Evolutionary conservation across 2,113 vertebrate species (phyloP).

Genomic region (Psophia crepitans): DNA sequence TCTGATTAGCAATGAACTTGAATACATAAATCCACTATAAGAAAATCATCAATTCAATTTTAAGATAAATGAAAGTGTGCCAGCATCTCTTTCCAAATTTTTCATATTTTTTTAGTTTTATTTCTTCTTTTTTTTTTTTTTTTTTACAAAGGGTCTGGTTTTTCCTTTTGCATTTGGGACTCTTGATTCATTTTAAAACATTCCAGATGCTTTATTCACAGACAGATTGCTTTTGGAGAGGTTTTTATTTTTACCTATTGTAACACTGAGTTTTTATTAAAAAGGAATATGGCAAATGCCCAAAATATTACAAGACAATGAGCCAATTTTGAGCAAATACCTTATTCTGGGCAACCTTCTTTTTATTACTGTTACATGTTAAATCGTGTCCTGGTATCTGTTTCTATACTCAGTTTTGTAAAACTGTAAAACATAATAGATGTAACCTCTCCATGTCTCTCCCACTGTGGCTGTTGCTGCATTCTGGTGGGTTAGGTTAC

Average conservation of each 20-base stretch:
- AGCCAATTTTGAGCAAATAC: neutral
- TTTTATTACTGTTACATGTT: conserved; percentile 13
- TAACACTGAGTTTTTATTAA: conserved; percentile 20
- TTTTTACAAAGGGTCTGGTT: neutral
- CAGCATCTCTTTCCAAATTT: neutral
- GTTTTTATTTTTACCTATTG: neutral
- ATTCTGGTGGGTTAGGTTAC: conserved; percentile 50
- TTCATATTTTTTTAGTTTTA: neutral
- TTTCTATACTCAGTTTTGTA: conserved; percentile 35
- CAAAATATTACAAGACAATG: neutral
- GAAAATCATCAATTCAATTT: neutral
- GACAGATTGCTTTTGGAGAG: neutral
- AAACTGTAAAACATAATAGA: conserved; percentile 47
- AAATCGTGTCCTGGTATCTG: conserved; percentile 42
- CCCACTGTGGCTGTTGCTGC: conserved; percentile 47
- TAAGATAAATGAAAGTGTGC: neutral
- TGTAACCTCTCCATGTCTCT: conserved; percentile 50
- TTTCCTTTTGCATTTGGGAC: neutral
- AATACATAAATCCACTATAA: neutral
- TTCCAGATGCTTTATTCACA: conserved; percentile 36
- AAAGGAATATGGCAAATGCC: neutral
- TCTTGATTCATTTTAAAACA: conserved; percentile 13
- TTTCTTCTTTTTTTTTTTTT: neutral
- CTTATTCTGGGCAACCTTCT: conserved; percentile 15
- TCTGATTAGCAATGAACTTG: neutral